Evolutionary conservation across 2,113 vertebrate genomes (phyloP), one percentile per base, ranked within the genome.

Genomic region (Paratilapia polleni): DNA sequence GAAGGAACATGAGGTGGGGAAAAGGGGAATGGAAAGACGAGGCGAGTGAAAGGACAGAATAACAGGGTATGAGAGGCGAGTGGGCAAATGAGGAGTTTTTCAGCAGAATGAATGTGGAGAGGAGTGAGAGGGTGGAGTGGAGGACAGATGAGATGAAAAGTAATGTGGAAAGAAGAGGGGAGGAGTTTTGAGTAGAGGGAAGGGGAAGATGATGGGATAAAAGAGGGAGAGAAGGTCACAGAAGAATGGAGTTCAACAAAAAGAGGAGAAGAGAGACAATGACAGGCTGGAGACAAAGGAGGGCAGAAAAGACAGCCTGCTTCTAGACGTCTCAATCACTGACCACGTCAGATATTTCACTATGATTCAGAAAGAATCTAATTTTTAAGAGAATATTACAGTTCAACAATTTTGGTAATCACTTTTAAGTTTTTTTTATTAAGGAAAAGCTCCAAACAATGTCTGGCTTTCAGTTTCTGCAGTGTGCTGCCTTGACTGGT

Each of bases 71-170:
- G 64, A 57, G 20, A 36, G 79, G 75, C 13, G 8, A 77, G 66
- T 5, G 5, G 57, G 75, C 56, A 74, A 81, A 83, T 38, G 26
- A 77, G 79, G 80, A 77, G 47, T 79, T 88, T 80, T 77, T 79
- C 5, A 68, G 54, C 11, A 60, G 62, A 82, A 77, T 89, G 83
- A 88, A 93, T 87, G 61, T 57, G 22, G 76, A 73, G 66, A 82
- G 74, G 49, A 80, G 52, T 36, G 76, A 78, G 52, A 15, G 56
- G 24, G 79, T 63, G 73, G 4, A 34, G 52, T 9, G 5, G 59
- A 77, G 58, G 62, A 43, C 57, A 62, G 78, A 66, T 49, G 68
- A 77, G 60, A 82, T 66, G 34, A 89, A 77, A 87, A 77, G 38
- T 79, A 34, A 74, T 61, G 62, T 66, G 20, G 41, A 59, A 43